Conservation (phyloP, 2,888 invertebrate species). For the Drosophila affinis region DNA sequence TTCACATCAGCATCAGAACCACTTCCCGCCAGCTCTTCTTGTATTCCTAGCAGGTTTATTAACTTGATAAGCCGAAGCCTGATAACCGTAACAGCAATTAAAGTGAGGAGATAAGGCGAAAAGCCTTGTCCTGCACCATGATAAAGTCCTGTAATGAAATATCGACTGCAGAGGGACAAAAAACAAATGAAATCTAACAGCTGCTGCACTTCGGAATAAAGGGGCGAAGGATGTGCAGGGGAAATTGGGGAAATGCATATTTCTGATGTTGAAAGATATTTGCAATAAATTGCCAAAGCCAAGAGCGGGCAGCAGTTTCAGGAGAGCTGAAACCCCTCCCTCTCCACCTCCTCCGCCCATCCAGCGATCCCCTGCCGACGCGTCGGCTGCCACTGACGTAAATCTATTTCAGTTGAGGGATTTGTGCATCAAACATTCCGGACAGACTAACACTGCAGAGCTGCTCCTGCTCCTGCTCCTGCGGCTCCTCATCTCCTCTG, state of each 20-base stretch:
- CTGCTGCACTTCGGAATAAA: constrained; percentile 34
- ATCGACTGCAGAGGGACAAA: constrained; percentile 3
- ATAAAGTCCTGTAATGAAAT: background rate
- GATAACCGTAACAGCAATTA: background rate
- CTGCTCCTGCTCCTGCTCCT: constrained; percentile 10
- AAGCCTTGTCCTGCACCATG: background rate
- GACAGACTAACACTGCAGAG: constrained; percentile 69
- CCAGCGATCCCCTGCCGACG: background rate
- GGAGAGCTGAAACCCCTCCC: background rate
- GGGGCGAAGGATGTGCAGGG: background rate
- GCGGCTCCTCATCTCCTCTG: constrained; percentile 26
- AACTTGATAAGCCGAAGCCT: constrained; percentile 35
- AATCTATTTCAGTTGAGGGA: constrained; percentile 79
- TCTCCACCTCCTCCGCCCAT: background rate
- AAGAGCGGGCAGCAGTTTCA: constrained; percentile 13
- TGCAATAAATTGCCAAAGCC: constrained; percentile 67
- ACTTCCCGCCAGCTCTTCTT: background rate
- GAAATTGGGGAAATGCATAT: constrained; percentile 54
- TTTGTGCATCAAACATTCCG: constrained; percentile 76
- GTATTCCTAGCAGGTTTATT: constrained; percentile 35
- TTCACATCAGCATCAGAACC: constrained; percentile 29
- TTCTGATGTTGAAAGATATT: constrained; percentile 74
- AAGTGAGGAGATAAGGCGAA: too few species aligned
- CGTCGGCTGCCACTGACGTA: constrained; percentile 74
- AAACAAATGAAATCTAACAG: constrained; percentile 57